phyloP scores from a whole-genome alignment of 2,797 vertebrate genomes.

The Miichthys miiuy region DNA sequence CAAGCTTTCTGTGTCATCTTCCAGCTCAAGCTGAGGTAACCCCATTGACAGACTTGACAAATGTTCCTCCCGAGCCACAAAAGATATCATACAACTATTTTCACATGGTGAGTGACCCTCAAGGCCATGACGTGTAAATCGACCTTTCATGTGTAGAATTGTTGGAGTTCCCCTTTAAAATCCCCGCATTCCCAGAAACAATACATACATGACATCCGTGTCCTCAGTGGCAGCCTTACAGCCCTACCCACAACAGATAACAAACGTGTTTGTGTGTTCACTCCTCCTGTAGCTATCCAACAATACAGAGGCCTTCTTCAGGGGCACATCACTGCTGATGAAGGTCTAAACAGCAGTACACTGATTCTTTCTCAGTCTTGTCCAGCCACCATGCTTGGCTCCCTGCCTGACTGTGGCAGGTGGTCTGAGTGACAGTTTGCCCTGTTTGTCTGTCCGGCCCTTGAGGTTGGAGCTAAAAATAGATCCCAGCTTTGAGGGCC shows the following conservation, averaged over 20 bases:
- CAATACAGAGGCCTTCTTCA: neutral
- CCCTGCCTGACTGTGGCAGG: conserved; percentile 60
- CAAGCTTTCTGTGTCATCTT: neutral
- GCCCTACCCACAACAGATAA: neutral
- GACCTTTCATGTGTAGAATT: conserved; percentile 1
- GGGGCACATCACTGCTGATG: conserved; percentile 21
- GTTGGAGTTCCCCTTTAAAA: conserved; percentile 19
- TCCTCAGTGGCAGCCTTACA: neutral
- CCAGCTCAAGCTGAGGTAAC: neutral
- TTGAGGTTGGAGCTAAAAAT: conserved; percentile 75
- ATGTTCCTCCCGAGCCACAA: neutral
- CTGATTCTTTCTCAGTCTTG: conserved; percentile 13
- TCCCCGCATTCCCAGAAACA: neutral
- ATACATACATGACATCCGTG: conserved; percentile 11
- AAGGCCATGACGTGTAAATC: neutral
- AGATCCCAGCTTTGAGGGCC: conserved; percentile 63
- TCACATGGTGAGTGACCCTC: neutral
- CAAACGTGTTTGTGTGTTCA: neutral
- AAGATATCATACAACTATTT: neutral
- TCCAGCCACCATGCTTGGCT: conserved; percentile 22
- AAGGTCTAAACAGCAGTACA: conserved; percentile 29
- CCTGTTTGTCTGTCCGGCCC: conserved; percentile 65
- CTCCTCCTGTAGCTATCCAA: neutral
- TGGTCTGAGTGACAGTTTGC: conserved; percentile 68
- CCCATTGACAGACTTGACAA: neutral